Evolutionary conservation across 1,140 invertebrate species (phyloP), one percentile per base, ranked within the genome.

Genomic region (Trichonephila clavipes): DNA sequence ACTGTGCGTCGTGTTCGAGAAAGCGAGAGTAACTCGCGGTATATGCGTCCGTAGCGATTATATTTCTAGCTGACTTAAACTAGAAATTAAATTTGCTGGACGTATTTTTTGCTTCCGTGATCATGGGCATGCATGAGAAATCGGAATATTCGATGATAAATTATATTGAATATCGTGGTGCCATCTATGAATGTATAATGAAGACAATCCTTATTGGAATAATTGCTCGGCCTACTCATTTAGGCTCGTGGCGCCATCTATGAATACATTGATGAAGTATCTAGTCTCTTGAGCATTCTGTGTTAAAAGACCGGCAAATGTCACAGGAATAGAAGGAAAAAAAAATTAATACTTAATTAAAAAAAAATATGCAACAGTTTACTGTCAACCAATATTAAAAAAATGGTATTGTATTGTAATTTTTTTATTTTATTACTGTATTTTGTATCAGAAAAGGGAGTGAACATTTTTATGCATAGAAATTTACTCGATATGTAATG

Each of bases 81-180:
- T 28, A 77, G 72, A 77, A 77, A 77, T 77, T 77, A 77, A 77
- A 77, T 77, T 28, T 77, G 40, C 72, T 28, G 16, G 72, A 40
- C 28, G 72, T 28, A 77, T 28, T 34, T 77, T 64, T 40, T 40
- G 72, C 12, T 77, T 77, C 28, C 8, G 12, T 40, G 34, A 77
- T 77, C 6, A 77, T 77, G 12, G 72, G 34, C 18, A 40, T 64
- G 62, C 62, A 21, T 34, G 24, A 34, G 72, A 19, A 28, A 19
- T 28, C 28, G 34, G 7, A 40, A 40, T 40, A 40, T 10, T 40
- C 28, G 3, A 24, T 28, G 16, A 77, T 77, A 28, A 40, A 77
- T 40, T 19, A 69, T 5, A 1, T 7, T 18, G 14, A 1, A 8
- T 16, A 7, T 77, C 21, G 72, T 77, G 72, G 72, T 28, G 72